A percentile compares a stretch with the other conserved stretches of the same genome.
Conservation (phyloP, 1,140 invertebrate species). For the Nautilus pompilius region DNA sequence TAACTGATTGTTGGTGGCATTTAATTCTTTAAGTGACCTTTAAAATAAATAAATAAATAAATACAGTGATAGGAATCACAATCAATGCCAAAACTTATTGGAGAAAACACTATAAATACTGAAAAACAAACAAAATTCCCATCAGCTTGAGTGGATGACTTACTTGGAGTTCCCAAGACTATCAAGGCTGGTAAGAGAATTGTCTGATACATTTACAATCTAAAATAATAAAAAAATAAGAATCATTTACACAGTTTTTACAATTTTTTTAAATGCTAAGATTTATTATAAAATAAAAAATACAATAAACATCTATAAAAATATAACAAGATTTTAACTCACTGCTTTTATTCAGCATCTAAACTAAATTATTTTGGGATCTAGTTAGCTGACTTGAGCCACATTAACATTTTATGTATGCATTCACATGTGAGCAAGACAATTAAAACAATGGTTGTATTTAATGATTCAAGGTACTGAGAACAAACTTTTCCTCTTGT, state of each 20-base stretch:
- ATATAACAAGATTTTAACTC: background rate
- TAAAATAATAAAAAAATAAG: slow-evolving; percentile 57
- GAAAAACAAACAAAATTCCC: background rate
- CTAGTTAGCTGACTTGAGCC: background rate
- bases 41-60: slow-evolving; percentile 6
- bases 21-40: slow-evolving; percentile 29
- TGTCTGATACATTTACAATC: slow-evolving; percentile 78
- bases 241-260: background rate
- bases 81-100: background rate
- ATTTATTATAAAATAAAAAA: background rate
- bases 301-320: background rate
- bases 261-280: slow-evolving; percentile 1
- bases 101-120: background rate
- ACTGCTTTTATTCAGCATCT: background rate
- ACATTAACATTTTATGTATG: background rate
- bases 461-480: background rate
- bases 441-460: slow-evolving; percentile 13
- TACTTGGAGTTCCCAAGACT: slow-evolving; percentile 40
- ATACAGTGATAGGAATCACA: background rate
- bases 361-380: background rate
- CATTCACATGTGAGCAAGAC: too few relatives aligned
- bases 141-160: too few relatives aligned
- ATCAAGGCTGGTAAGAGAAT: slow-evolving; percentile 35
- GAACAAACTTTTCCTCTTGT: background rate
- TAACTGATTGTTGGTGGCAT: slow-evolving; percentile 29